Conservation (phyloP, 2,888 invertebrate genomes). For the Zhuqinia jingwanae region DNA sequence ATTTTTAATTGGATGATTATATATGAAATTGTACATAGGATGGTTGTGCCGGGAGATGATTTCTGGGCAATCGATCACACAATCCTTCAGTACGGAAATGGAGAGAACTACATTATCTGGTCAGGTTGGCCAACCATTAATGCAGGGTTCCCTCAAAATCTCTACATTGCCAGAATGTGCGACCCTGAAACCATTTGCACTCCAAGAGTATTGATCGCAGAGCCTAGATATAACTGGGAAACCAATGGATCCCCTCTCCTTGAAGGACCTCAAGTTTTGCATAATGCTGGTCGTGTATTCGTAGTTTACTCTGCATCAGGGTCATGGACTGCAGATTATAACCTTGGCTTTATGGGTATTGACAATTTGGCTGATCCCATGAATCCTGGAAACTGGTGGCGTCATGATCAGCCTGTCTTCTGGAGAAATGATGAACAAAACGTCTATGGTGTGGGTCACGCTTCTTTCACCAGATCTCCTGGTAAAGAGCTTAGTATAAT, state of each 20-base stretch:
- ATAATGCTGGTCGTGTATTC: conserved; percentile 74
- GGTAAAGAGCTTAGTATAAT: too few relatives aligned
- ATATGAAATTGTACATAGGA: conserved; percentile 41
- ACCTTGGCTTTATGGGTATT: conserved; percentile 77
- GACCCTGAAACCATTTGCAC: conserved; percentile 75
- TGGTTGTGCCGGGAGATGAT: conserved; percentile 73
- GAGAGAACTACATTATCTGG: conserved; percentile 75
- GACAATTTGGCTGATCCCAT: conserved; percentile 75
- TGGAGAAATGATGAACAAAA: conserved; percentile 77
- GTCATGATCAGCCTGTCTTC: conserved; percentile 74
- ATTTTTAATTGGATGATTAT: background rate
- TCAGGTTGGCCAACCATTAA: conserved; percentile 76
- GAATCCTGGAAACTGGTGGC: conserved; percentile 76
- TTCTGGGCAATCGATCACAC: conserved; percentile 76
- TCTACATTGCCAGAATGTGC: conserved; percentile 77
- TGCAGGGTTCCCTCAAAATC: conserved; percentile 76
- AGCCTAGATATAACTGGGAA: conserved; percentile 74
- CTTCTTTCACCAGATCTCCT: conserved; percentile 73
- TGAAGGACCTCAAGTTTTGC: conserved; percentile 77
- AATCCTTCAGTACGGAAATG: conserved; percentile 73
- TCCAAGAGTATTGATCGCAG: conserved; percentile 69
- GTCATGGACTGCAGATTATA: conserved; percentile 78
- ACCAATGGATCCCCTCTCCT: conserved; percentile 68
- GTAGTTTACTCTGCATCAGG: conserved; percentile 76
- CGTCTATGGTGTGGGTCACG: conserved; percentile 78